These are phyloP conservation scores for Gymnorhina tibicen DNA, from an alignment of 2,113 vertebrate genomes.

Conservation along the genomic window DNA sequence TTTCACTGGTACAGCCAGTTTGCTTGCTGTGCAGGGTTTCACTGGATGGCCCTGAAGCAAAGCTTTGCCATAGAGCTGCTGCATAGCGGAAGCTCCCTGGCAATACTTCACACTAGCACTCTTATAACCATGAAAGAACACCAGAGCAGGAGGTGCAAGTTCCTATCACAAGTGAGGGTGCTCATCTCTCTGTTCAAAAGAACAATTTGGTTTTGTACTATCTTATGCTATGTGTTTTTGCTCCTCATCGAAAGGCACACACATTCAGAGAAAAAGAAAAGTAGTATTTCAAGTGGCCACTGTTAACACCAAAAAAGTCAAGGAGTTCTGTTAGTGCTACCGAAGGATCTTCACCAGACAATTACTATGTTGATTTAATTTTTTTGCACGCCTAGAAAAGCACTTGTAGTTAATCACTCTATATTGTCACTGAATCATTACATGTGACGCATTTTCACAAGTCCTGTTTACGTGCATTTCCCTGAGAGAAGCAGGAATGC, in stretches of 20 bases:
- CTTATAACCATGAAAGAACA: background rate
- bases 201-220: background rate
- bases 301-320: background rate
- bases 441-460: background rate
- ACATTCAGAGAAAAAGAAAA: background rate
- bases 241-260: background rate
- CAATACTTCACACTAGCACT: background rate
- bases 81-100: background rate
- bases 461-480: background rate
- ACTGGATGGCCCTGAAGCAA: background rate
- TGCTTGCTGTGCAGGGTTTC: background rate
- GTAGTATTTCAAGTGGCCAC: background rate
- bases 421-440: background rate
- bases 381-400: background rate
- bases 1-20: background rate
- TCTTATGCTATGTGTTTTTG: background rate
- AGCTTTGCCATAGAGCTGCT: background rate
- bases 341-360: background rate
- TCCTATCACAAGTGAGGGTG: background rate
- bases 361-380: accelerated
- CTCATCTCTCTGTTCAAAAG: background rate
- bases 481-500: background rate
- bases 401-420: background rate
- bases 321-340: background rate
- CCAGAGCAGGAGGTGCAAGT: background rate